Conservation (phyloP, 2,797 vertebrate genomes). For the Megalops cyprinoides region DNA sequence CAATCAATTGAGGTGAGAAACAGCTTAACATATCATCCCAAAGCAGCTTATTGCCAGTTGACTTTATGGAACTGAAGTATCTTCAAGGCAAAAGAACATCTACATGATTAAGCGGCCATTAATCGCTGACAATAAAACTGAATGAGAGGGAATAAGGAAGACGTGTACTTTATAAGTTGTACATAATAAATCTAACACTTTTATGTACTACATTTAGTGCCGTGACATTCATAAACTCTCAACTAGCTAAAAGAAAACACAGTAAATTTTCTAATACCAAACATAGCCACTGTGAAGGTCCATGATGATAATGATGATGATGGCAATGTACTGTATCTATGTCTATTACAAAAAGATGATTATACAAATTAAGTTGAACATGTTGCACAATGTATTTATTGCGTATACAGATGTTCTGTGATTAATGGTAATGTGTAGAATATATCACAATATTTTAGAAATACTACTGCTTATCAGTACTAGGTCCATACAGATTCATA, state of each 20-base stretch:
- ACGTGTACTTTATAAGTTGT: background rate
- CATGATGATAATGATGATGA: no score
- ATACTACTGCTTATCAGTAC: background rate
- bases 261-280: conserved; percentile 10
- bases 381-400: background rate
- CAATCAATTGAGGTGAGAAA: conserved; percentile 10
- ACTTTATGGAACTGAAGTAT: conserved; percentile 26
- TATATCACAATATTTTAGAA: background rate
- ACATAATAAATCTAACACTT: background rate
- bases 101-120: conserved; percentile 15
- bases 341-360: no score
- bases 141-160: background rate
- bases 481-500: background rate
- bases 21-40: conserved; percentile 7
- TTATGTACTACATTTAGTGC: background rate
- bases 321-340: no score
- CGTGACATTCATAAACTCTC: background rate
- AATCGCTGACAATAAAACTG: conserved; percentile 9
- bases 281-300: no score
- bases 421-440: background rate
- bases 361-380: no score
- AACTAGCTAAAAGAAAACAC: background rate
- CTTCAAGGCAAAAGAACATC: conserved; percentile 15
- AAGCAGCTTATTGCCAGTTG: conserved; percentile 22
- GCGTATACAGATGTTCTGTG: background rate